phyloP scores from a whole-genome alignment of 2,113 vertebrate genomes.

The Phyllostomus hastatus region DNA sequence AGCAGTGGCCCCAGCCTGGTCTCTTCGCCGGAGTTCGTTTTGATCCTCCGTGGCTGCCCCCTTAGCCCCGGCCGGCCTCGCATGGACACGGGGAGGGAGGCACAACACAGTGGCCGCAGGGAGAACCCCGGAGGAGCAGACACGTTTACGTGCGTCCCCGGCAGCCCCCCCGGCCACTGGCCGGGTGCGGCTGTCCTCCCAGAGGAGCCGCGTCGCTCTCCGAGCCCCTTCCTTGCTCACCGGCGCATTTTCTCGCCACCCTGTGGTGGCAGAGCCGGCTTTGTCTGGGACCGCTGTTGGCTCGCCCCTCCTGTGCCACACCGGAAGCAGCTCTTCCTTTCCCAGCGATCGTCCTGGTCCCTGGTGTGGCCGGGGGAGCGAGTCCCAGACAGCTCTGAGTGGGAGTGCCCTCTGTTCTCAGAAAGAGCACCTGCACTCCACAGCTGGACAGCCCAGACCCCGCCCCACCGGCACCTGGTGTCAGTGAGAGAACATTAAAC shows the following conservation, averaged over 20 bases:
- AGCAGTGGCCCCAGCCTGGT: neutral
- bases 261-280: neutral
- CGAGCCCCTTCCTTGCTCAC: neutral
- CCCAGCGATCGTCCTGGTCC: rapidly evolving
- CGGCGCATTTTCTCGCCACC: rapidly evolving
- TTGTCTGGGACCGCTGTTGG: neutral
- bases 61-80: too few species aligned
- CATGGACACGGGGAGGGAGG: neutral
- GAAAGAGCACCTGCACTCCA: rapidly evolving
- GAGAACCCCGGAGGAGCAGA: neutral
- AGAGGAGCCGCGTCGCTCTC: neutral
- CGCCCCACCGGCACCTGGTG: too few species aligned
- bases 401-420: rapidly evolving
- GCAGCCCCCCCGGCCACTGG: neutral
- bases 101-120: too few species aligned
- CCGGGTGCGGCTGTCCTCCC: neutral
- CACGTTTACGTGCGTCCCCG: rapidly evolving
- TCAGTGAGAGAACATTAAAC: rapidly evolving
- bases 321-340: neutral
- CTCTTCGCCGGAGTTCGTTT: rapidly evolving
- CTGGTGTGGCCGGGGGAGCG: rapidly evolving
- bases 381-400: neutral
- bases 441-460: neutral
- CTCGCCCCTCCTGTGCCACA: too few species aligned
- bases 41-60: too few species aligned